Evolutionary conservation across 1,140 invertebrate species (phyloP), one percentile per base, ranked within the genome.

Genomic region (Homarus americanus): DNA sequence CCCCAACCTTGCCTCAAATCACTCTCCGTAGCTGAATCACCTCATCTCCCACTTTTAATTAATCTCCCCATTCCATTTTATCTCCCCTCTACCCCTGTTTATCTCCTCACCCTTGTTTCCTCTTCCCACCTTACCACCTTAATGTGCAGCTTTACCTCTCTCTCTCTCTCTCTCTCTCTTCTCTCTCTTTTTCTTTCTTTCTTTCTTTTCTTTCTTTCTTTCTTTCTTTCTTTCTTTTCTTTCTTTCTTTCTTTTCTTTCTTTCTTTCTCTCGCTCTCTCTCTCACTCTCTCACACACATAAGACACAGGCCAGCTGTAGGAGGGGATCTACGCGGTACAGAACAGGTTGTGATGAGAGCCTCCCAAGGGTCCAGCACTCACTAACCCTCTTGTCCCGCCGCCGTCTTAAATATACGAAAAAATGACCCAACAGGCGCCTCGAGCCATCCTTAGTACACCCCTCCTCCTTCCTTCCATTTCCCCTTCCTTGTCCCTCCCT

Each of bases 131-230:
- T n/a, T n/a, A n/a, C n/a, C n/a, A n/a, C n/a, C n/a, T n/a, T n/a
- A n/a, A n/a, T n/a, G n/a, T n/a, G n/a, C n/a, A n/a, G n/a, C n/a
- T n/a, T n/a, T n/a, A n/a, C n/a, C 44, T 82, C 53, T 63, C n/a
- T 38, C 49, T 63, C 49, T 58, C 79, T 82, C 49, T 32, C 78
- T 58, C 78, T 80, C 44, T 80, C 78, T 58, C 78, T 80, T n/a
- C 78, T 58, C 44, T 80, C 44, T 58, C 78, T 58, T n/a, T 58
- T n/a, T 58, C 41, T 58, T 44, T 58, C 78, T 80, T 20, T 69
- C 15, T 82, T 1, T 82, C 80, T 69, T 58, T 63, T 32, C 66
- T 12, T 63, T 53, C 41, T 40, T 82, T 53, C n/a, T 17, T 32
- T 40, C 20, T 4, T 49, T 49, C 41, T n/a, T 80, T 12, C 49